Base-by-base conservation (phyloP, 1,140 invertebrate genomes). In the Ganaspis sp. region DNA sequence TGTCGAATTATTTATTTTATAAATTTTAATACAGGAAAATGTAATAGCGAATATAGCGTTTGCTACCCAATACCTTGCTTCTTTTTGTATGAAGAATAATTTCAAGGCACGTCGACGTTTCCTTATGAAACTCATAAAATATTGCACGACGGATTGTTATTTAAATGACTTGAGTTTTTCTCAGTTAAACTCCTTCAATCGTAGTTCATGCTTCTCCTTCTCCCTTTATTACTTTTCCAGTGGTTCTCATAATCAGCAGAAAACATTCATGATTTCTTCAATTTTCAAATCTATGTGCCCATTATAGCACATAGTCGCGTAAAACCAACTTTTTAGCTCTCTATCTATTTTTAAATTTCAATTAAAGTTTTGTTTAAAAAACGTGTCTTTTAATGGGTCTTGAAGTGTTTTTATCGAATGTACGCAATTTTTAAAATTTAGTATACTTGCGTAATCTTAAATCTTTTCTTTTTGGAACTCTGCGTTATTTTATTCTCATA, bases 51-150 rank as follows among this genome's bases (percentile, higher is more conserved):
- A n/a, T n/a, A n/a, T n/a, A n/a, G n/a, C n/a, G n/a, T n/a, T 71
- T 42, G 72, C 69, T 69, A 72, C 73, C 69, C 73, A 40, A 71
- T 78, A 73, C 21, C 40, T 71, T 11, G 15, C 54, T 69, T 40
- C 23, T 17, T n/a, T n/a, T 69, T 69, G 40, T n/a, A 80, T 80
- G 81, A 78, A 82, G 77, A 88, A 85, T 84, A 87, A 88, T 88
- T 76, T 81, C 70, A 73, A 74, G 77, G 78, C 76, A 70, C 81
- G 85, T 86, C 86, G 85, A 86, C 86, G 73, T 87, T 88, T 87
- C 88, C 87, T 89, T 89, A 89, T 88, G 86, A 84, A 80, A 84
- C 82, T 82, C 86, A 84, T 89, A 88, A 88, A 88, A 87, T 83
- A 87, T 82, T 58, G 74, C 82, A 79, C 79, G 84, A 79, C 81